Percentiles rank a stretch among this genome's conserved stretches.
phyloP scores from a whole-genome alignment of 2,797 vertebrate species.

The Onychomys torridus region DNA sequence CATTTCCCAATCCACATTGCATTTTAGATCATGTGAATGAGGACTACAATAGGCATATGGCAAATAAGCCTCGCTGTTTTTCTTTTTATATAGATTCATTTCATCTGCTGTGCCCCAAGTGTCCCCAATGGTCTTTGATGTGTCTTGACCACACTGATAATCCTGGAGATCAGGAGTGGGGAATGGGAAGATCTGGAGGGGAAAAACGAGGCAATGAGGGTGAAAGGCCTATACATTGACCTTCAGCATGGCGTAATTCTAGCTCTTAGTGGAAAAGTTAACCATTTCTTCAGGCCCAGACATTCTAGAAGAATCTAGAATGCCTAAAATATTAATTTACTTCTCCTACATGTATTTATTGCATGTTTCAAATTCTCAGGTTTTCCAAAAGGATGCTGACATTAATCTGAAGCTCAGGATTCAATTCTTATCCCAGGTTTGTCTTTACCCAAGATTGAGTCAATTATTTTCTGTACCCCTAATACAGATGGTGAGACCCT shows the following conservation, averaged over 20 bases:
- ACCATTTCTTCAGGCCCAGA: neutral
- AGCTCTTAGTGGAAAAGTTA: neutral
- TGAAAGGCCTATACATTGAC: neutral
- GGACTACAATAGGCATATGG: neutral
- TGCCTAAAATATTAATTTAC: neutral
- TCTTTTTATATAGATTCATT: neutral
- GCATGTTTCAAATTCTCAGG: neutral
- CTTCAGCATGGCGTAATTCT: neutral
- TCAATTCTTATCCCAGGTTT: neutral
- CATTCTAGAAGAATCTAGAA: neutral
- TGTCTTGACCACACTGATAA: neutral
- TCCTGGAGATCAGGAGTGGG: no score
- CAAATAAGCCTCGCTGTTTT: neutral
- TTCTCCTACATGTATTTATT: neutral
- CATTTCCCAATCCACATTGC: neutral
- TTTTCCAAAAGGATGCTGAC: neutral
- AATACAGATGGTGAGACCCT: neutral
- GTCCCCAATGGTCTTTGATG: neutral
- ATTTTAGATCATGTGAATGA: neutral
- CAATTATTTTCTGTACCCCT: neutral
- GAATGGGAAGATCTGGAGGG: neutral
- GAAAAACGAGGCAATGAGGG: neutral
- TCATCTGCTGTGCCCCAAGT: neutral
- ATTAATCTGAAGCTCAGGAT: neutral
- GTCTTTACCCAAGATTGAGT: neutral